Evolutionary conservation across 2,888 invertebrate species (phyloP).

Genomic region (Melipona beecheii): DNA sequence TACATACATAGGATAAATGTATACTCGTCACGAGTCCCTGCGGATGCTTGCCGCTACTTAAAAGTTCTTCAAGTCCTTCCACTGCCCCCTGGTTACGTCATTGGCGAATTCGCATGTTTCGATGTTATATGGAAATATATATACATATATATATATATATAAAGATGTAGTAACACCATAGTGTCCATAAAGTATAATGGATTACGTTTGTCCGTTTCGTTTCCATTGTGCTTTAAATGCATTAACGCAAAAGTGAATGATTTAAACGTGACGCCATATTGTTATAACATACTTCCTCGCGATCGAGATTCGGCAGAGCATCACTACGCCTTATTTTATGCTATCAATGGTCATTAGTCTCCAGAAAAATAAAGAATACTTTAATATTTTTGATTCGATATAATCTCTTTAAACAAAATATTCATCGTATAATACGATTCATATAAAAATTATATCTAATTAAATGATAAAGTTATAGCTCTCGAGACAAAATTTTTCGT

Average conservation of each 20-base stretch:
- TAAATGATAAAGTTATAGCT: no score
- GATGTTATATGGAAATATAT: slow-evolving; percentile 20
- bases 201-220: background rate
- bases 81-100: slow-evolving; percentile 32
- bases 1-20: slow-evolving; percentile 25
- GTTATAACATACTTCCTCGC: background rate
- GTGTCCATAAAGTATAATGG: background rate
- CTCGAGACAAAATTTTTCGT: no score
- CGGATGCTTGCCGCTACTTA: slow-evolving; percentile 25
- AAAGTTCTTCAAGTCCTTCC: slow-evolving; percentile 23
- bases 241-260: background rate
- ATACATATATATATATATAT: background rate
- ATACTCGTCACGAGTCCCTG: slow-evolving; percentile 2
- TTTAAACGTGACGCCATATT: background rate
- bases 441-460: background rate
- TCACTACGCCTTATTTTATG: slow-evolving; percentile 1
- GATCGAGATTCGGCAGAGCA: background rate
- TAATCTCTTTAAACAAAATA: background rate
- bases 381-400: background rate
- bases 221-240: background rate
- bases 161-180: background rate
- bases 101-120: slow-evolving; percentile 22
- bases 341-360: slow-evolving; percentile 6
- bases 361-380: background rate
- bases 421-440: background rate